These are phyloP conservation scores for Ischnus inquisitorius DNA, from an alignment of 2,888 invertebrate species.

Conservation along the genomic window DNA sequence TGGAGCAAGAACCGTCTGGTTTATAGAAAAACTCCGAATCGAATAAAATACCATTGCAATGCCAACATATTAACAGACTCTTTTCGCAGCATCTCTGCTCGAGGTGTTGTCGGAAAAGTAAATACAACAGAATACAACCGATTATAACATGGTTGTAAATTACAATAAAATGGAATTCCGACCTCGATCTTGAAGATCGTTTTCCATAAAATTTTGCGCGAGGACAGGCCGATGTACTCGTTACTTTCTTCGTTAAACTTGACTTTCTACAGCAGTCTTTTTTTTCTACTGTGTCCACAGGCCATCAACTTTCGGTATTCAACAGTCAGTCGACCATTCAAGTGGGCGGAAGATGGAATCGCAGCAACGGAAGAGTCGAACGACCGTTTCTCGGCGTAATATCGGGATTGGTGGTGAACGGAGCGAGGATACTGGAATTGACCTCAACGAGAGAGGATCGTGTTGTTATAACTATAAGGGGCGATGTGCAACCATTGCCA, in stretches of 20 bases:
- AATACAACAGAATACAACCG: too few relatives aligned
- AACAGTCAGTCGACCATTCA: conserved; percentile 96
- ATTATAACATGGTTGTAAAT: too few relatives aligned
- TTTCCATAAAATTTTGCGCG: too few relatives aligned
- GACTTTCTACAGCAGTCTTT: conserved; percentile 7
- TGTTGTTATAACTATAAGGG: conserved; percentile 89
- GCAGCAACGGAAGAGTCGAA: conserved; percentile 90
- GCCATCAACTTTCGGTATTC: conserved; percentile 92
- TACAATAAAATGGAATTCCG: too few relatives aligned
- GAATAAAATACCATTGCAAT: too few relatives aligned
- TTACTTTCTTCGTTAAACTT: not conserved
- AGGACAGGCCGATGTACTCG: too few relatives aligned
- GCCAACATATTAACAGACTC: too few relatives aligned
- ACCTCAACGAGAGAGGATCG: conserved; percentile 94
- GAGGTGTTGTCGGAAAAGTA: too few relatives aligned
- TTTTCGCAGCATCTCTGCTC: too few relatives aligned
- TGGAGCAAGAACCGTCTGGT: too few relatives aligned
- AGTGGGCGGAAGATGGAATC: conserved; percentile 94
- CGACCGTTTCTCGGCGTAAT: conserved; percentile 95
- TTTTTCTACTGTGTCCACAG: conserved; percentile 71
- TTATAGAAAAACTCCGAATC: too few relatives aligned
- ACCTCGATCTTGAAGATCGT: too few relatives aligned
- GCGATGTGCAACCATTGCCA: conserved; percentile 92
- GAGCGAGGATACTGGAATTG: conserved; percentile 93
- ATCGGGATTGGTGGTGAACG: conserved; percentile 96